Percentiles rank a stretch among this genome's conserved stretches.
phyloP scores from a whole-genome alignment of 1,140 invertebrate genomes.

The Bombus pyrosoma region DNA sequence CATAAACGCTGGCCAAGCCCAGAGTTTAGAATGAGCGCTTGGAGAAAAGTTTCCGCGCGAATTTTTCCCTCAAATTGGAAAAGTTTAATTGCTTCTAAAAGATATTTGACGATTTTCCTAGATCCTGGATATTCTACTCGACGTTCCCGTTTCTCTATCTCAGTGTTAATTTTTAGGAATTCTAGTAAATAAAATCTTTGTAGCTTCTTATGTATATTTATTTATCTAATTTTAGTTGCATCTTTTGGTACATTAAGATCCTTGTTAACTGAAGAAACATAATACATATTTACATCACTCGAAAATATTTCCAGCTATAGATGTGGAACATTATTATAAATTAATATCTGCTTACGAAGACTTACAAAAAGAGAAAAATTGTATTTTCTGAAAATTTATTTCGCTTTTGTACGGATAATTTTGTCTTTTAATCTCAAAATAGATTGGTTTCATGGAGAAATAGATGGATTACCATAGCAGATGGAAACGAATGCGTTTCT shows the following conservation, averaged over 20 bases:
- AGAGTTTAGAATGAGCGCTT: slow-evolving; percentile 23
- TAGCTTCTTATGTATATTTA: too few species aligned
- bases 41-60: slow-evolving; percentile 12
- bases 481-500: neutral
- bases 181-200: too few species aligned
- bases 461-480: neutral
- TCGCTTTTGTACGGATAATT: neutral
- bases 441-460: neutral
- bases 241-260: too few species aligned
- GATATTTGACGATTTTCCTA: slow-evolving; percentile 5
- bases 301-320: neutral
- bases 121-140: neutral
- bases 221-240: too few species aligned
- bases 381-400: neutral
- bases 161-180: neutral
- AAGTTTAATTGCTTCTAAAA: slow-evolving; percentile 28
- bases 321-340: neutral
- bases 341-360: too few species aligned
- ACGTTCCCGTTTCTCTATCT: neutral
- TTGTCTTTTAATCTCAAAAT: neutral
- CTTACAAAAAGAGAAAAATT: neutral
- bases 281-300: too few species aligned
- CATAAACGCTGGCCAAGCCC: slow-evolving; percentile 12
- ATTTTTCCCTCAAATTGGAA: slow-evolving; percentile 23
- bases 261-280: too few species aligned